Conservation (phyloP, 1,140 invertebrate species). For the Tigriopus japonicus region DNA sequence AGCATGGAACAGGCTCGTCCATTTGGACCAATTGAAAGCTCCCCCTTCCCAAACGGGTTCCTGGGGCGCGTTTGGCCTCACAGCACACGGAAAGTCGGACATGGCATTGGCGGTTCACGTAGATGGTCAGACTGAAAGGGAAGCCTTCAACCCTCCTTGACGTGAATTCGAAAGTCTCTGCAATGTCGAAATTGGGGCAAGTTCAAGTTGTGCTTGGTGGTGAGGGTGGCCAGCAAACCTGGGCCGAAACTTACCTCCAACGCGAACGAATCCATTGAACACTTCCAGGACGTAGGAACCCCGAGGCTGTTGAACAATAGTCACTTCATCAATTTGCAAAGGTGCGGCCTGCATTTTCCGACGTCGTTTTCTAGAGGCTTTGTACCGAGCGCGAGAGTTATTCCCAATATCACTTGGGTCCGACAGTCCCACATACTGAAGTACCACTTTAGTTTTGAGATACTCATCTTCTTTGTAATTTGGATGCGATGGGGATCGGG, state of each 20-base stretch:
- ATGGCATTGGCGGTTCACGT: constrained; percentile 13
- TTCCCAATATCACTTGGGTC: background rate
- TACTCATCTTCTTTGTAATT: constrained; percentile 10
- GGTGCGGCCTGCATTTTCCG: background rate
- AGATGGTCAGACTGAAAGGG: constrained; percentile 13
- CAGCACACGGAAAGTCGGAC: constrained; percentile 12
- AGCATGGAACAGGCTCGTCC: background rate
- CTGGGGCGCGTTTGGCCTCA: constrained; percentile 1
- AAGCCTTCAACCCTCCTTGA: constrained; percentile 5
- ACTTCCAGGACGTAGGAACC: constrained; percentile 12
- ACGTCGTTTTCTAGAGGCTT: background rate
- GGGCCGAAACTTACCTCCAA: constrained; percentile 3
- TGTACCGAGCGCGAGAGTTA: background rate
- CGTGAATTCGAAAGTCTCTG: constrained; percentile 13
- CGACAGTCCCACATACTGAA: constrained; percentile 1
- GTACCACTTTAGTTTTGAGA: background rate
- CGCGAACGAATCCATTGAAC: constrained; percentile 8
- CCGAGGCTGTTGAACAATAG: constrained; percentile 9
- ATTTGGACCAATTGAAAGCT: constrained; percentile 9
- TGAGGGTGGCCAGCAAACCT: background rate
- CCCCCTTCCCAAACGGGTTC: constrained; percentile 1
- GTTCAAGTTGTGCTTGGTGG: too few species aligned
- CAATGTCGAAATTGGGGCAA: background rate
- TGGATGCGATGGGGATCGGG: background rate
- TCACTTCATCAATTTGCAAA: constrained; percentile 1